phyloP scores from a whole-genome alignment of 2,888 invertebrate species.

The Torymus auratus region DNA sequence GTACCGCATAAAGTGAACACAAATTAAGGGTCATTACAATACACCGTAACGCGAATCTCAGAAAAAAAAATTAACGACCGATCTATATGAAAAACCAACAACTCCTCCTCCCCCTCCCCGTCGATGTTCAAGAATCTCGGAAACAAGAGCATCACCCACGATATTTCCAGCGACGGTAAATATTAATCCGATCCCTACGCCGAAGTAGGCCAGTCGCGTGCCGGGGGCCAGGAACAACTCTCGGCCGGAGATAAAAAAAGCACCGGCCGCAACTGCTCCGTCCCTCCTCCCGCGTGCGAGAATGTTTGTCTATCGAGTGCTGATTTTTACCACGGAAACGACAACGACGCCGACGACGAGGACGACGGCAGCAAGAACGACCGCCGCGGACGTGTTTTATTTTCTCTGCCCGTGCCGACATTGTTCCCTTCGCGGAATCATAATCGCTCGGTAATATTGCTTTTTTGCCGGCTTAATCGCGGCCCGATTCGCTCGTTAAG shows the following conservation, averaged over 20 bases:
- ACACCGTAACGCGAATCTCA: not conserved
- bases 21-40: not conserved
- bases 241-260: not conserved
- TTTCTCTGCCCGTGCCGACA: constrained; percentile 41
- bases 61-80: not conserved
- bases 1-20: not conserved
- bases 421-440: constrained; percentile 66
- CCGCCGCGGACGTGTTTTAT: constrained; percentile 15
- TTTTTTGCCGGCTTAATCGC: constrained; percentile 68
- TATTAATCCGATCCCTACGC: constrained; percentile 21
- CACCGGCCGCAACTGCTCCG: too few species aligned
- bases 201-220: constrained; percentile 45
- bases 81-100: not conserved
- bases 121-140: not conserved
- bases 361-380: not conserved
- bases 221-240: constrained; percentile 13
- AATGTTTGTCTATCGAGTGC: constrained; percentile 41
- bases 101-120: not conserved
- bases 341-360: not conserved
- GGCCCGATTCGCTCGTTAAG: constrained; percentile 67
- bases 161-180: constrained; percentile 15
- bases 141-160: not conserved
- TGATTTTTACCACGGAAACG: constrained; percentile 34
- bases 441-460: constrained; percentile 67
- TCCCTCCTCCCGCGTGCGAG: not conserved